Evolutionary conservation across 2,888 invertebrate genomes (phyloP).

Genomic region (Barypeithes pellucidus): DNA sequence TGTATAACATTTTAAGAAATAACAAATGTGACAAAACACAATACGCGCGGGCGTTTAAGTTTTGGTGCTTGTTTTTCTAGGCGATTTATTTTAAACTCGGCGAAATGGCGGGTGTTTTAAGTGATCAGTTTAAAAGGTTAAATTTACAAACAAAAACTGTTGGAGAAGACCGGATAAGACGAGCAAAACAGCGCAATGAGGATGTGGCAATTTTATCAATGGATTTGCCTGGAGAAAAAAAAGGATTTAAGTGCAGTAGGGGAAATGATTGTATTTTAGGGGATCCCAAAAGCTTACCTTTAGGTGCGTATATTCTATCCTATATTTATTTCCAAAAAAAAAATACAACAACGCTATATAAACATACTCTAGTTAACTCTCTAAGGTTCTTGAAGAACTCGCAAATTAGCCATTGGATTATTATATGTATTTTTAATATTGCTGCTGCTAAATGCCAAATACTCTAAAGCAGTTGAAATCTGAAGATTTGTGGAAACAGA

Average conservation of each 20-base stretch:
- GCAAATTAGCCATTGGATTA: no score
- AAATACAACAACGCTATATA: no score
- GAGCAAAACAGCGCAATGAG: constrained; percentile 87
- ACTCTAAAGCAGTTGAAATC: no score
- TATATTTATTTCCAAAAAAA: background rate
- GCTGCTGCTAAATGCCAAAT: no score
- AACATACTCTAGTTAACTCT: no score
- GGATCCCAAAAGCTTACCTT: constrained; percentile 83
- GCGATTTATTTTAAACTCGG: constrained; percentile 2
- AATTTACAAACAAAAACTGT: constrained; percentile 85
- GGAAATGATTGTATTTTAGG: constrained; percentile 84
- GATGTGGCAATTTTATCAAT: constrained; percentile 91
- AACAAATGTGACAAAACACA: constrained; percentile 44
- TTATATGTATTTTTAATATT: no score
- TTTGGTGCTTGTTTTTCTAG: background rate
- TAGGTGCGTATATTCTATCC: constrained; percentile 76
- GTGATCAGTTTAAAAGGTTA: constrained; percentile 84
- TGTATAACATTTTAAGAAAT: constrained; percentile 1
- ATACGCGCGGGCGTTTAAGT: background rate
- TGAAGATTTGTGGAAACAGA: no score
- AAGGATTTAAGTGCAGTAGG: constrained; percentile 83
- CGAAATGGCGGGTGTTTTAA: constrained; percentile 83
- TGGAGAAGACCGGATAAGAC: constrained; percentile 86
- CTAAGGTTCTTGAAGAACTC: no score
- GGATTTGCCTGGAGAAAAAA: constrained; percentile 82